These are phyloP conservation scores for Pardalotus punctatus DNA, from an alignment of 2,113 vertebrate species.

Conservation along the genomic window DNA sequence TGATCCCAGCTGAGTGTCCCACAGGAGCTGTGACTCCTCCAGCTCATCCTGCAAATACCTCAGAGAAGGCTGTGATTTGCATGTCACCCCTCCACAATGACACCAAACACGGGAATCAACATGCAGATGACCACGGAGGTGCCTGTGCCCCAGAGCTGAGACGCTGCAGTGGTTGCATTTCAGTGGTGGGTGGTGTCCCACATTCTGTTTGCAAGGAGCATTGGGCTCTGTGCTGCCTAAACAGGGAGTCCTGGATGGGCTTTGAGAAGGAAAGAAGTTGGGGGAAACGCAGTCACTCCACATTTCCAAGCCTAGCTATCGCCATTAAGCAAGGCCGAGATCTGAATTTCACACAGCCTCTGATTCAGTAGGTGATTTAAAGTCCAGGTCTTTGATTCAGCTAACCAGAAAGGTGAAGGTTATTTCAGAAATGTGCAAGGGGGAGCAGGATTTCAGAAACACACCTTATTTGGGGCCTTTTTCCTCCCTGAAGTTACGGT, in stretches of 20 bases:
- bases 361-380: background rate
- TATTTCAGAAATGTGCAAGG: background rate
- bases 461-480: conserved; percentile 60
- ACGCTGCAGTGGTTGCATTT: background rate
- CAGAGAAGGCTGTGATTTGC: background rate
- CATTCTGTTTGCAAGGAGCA: background rate
- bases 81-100: background rate
- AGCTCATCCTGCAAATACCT: background rate
- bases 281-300: background rate
- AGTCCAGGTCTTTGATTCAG: background rate
- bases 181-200: conserved; percentile 34
- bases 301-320: background rate
- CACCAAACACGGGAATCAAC: background rate
- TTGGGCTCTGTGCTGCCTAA: background rate
- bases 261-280: background rate
- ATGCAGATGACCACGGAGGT: background rate
- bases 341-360: background rate
- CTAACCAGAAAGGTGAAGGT: background rate
- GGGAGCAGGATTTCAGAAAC: conserved; percentile 22
- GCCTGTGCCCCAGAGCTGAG: background rate
- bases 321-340: background rate
- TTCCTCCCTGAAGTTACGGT: background rate
- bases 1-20: background rate
- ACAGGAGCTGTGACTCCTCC: background rate
- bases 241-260: background rate